Evolutionary conservation across 1,140 invertebrate species (phyloP), one percentile per base, ranked within the genome.

Genomic region (Reticulitermes speratus): DNA sequence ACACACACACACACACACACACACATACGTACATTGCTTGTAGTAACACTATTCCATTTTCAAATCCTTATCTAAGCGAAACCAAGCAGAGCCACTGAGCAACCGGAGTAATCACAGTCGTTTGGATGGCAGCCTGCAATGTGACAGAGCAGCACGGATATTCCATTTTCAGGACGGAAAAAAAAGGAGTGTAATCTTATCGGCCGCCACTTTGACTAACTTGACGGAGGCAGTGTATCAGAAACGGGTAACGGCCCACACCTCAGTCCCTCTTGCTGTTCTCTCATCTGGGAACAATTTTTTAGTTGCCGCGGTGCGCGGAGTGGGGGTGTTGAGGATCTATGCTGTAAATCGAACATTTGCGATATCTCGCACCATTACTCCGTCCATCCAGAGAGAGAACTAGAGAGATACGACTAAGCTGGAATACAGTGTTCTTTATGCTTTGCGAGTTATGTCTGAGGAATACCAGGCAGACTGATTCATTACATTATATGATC

Each of bases 11-110:
- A 55, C 52, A 55, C 52, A n/a, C 25, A n/a, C 14, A 55, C 52
- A 55, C 52, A n/a, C 25, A n/a, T 12, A 11, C 59, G 19, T 7
- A 65, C 59, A 75, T 3, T 75, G 65, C 8, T 75, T 75, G 65
- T 30, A 75, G 65, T 75, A 75, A 75, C 65, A 75, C n/a, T 75
- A 75, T 75, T 75, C 65, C 65, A 75, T 75, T 75, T 75, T 75
- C 65, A 75, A 75, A 75, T 75, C 65, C 65, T 30, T 75, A 75
- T 75, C 65, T 30, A 75, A 75, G 65, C 65, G 65, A 75, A 75
- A 75, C 65, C 65, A 75, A 75, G 65, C 65, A 75, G 38, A 75
- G 65, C n/a, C 25, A 25, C 65, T 75, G 65, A 30, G 65, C 30
- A 75, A 30, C 65, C 30, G n/a, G n/a, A 1, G 59, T 65, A 65